Evolutionary conservation across 2,113 vertebrate genomes (phyloP).

Genomic region (Cromileptes altivelis): DNA sequence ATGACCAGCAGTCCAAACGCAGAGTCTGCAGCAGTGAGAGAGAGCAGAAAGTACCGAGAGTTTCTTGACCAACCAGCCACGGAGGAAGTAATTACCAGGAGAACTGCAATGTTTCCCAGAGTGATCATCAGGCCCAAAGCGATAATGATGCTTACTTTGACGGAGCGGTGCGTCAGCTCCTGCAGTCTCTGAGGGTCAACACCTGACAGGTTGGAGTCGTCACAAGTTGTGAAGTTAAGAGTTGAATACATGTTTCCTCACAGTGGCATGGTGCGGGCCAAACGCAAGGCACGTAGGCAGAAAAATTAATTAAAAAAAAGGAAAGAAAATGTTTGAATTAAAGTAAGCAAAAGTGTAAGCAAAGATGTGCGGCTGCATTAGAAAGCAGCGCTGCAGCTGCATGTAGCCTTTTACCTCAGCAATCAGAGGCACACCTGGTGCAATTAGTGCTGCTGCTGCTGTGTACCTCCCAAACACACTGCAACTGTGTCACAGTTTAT

Average conservation of each 20-base stretch:
- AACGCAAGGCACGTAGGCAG: not conserved
- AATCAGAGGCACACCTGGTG: constrained; percentile 72
- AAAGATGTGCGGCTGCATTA: not conserved
- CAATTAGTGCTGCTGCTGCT: constrained; percentile 58
- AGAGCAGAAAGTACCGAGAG: constrained; percentile 87
- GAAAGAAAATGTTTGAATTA: not conserved
- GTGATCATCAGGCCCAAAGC: constrained; percentile 85
- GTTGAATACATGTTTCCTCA: constrained; percentile 68
- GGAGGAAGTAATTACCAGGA: constrained; percentile 85
- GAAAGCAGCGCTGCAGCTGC: constrained; percentile 11
- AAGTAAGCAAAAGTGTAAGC: not conserved
- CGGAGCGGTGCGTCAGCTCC: constrained; percentile 74
- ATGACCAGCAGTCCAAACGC: constrained; percentile 88
- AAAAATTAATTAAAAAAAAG: too few species aligned
- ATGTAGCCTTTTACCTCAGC: constrained; percentile 1
- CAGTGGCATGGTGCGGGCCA: constrained; percentile 23
- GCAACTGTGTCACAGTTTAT: not conserved
- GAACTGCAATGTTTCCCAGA: constrained; percentile 86
- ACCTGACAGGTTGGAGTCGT: constrained; percentile 56
- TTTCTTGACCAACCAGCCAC: constrained; percentile 89
- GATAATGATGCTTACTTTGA: constrained; percentile 85
- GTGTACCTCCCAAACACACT: not conserved
- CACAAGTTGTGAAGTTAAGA: constrained; percentile 67
- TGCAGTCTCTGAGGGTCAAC: constrained; percentile 55
- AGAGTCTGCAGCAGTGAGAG: constrained; percentile 87